Conservation (phyloP, 2,888 invertebrate genomes). For the Muschampia staudingeri region DNA sequence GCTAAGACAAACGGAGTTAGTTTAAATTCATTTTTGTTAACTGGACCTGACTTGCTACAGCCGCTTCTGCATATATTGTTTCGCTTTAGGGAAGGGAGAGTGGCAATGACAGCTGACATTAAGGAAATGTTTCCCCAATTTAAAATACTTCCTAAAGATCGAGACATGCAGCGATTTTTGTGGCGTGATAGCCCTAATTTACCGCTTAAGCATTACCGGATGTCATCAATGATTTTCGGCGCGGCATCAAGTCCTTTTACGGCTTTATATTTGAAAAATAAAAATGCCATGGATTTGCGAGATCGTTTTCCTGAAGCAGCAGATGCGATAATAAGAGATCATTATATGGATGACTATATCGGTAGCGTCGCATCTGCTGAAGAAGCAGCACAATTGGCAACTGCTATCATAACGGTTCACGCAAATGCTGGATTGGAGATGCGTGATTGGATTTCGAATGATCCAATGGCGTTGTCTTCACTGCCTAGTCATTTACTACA, state of each 20-base stretch:
- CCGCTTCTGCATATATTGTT: conserved; percentile 62
- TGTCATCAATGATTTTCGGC: conserved; percentile 5
- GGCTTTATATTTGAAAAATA: not conserved
- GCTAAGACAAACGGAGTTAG: not conserved
- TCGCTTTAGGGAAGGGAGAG: conserved; percentile 47
- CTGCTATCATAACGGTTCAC: not conserved
- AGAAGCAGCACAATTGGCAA: not conserved
- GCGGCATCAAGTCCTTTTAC: not conserved
- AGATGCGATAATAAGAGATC: not conserved
- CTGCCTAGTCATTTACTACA: not conserved
- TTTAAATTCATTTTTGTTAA: not conserved
- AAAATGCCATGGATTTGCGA: not conserved
- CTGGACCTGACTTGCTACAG: not conserved
- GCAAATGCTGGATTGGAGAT: not conserved
- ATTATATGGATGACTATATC: not conserved
- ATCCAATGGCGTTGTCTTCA: not conserved
- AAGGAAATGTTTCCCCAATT: conserved; percentile 50
- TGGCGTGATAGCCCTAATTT: not conserved
- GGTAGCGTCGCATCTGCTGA: not conserved
- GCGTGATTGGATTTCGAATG: not conserved
- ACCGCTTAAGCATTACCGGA: not conserved
- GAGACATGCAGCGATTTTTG: not conserved
- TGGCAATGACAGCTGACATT: conserved; percentile 43
- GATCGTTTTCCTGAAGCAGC: conserved; percentile 5
- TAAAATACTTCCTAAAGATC: conserved; percentile 17